Conservation (phyloP, 2,113 vertebrate species). For the Podarcis raffonei region DNA sequence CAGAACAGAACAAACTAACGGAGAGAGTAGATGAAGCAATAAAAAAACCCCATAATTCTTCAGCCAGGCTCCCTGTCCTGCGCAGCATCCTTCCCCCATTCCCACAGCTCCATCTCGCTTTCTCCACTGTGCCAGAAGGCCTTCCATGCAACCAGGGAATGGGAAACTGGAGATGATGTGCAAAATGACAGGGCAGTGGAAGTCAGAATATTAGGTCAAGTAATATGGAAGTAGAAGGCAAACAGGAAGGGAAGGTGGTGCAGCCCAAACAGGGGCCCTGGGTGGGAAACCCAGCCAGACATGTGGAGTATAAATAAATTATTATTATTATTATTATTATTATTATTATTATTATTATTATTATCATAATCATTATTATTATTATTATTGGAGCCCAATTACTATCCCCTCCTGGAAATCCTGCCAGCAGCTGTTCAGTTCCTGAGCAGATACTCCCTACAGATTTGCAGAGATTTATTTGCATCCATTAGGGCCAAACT, state of each 20-base stretch:
- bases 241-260: neutral
- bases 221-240: neutral
- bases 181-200: neutral
- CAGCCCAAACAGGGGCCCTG: neutral
- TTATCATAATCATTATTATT: no score
- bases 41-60: neutral
- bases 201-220: neutral
- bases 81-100: neutral
- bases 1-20: neutral
- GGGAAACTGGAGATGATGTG: neutral
- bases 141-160: neutral
- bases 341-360: no score
- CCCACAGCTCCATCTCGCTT: neutral
- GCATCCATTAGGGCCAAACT: neutral
- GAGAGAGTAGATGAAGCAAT: no score
- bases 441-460: neutral
- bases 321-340: no score
- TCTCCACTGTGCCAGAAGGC: no score
- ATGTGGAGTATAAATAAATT: no score
- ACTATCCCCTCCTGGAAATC: neutral
- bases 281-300: no score
- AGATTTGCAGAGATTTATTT: neutral
- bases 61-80: neutral
- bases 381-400: neutral
- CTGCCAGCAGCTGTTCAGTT: neutral